Evolutionary conservation across 2,888 invertebrate species (phyloP).

Genomic region (Hipparchia sbordonii): DNA sequence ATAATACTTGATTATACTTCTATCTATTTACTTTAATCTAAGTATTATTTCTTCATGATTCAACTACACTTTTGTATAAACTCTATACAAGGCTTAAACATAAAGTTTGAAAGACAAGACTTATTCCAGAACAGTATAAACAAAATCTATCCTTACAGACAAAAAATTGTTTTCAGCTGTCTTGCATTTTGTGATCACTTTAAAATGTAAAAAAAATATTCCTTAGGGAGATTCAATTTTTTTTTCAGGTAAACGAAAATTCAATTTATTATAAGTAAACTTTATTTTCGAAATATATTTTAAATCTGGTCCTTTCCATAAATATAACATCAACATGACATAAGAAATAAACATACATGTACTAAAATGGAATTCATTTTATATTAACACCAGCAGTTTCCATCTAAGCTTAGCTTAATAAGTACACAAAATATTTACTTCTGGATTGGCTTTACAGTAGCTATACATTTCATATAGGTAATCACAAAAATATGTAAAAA

Average conservation of each 20-base stretch:
- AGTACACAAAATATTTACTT: conserved; percentile 37
- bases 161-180: no score
- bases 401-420: conserved; percentile 45
- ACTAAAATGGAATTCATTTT: conserved; percentile 48
- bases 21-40: no score
- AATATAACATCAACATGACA: conserved; percentile 37
- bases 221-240: no score
- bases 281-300: conserved; percentile 47
- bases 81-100: no score
- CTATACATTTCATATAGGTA: conserved; percentile 15
- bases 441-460: conserved; percentile 22
- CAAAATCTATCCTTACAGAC: no score
- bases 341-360: conserved; percentile 27
- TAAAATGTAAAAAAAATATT: not conserved
- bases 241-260: not conserved
- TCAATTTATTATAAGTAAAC: conserved; percentile 36
- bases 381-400: conserved; percentile 43
- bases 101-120: no score
- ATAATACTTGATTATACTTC: no score
- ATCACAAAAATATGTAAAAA: conserved; percentile 44
- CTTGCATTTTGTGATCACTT: no score
- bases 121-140: no score
- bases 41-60: no score
- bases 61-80: no score
- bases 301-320: conserved; percentile 47